These are phyloP conservation scores for Ia io DNA, from an alignment of 2,113 vertebrate genomes.

Conservation along the genomic window DNA sequence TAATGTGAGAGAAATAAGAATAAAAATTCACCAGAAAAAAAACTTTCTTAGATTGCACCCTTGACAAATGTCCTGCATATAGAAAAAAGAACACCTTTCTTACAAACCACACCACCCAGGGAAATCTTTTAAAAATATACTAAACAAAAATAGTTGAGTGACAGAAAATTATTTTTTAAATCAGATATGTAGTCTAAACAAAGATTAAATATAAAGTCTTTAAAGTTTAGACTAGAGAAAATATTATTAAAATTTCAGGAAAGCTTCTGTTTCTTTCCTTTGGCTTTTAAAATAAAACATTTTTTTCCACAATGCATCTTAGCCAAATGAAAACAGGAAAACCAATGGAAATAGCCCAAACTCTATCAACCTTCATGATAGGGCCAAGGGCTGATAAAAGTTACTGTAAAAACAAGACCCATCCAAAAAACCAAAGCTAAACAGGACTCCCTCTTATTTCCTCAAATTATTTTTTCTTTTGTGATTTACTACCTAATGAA, in stretches of 20 bases:
- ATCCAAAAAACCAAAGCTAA: slow-evolving; percentile 40
- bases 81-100: neutral
- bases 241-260: slow-evolving; percentile 43
- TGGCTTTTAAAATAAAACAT: slow-evolving; percentile 41
- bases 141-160: slow-evolving; percentile 33
- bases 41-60: neutral
- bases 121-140: neutral
- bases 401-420: slow-evolving; percentile 14
- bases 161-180: neutral
- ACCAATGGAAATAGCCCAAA: slow-evolving; percentile 28
- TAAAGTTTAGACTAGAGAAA: slow-evolving; percentile 24
- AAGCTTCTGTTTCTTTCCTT: slow-evolving; percentile 23
- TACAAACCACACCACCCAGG: neutral
- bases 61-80: neutral
- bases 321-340: slow-evolving; percentile 60
- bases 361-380: neutral
- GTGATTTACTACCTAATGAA: slow-evolving; percentile 61
- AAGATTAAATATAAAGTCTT: neutral
- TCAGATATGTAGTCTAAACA: slow-evolving; percentile 33
- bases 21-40: neutral
- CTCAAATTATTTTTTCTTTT: slow-evolving; percentile 35
- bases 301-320: slow-evolving; percentile 4
- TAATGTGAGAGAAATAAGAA: neutral
- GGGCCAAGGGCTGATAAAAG: slow-evolving; percentile 28
- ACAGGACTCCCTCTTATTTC: slow-evolving; percentile 38